Percentiles rank a stretch among this genome's conserved stretches.
phyloP scores from a whole-genome alignment of 2,888 invertebrate species.

The Dryococelus australis region DNA sequence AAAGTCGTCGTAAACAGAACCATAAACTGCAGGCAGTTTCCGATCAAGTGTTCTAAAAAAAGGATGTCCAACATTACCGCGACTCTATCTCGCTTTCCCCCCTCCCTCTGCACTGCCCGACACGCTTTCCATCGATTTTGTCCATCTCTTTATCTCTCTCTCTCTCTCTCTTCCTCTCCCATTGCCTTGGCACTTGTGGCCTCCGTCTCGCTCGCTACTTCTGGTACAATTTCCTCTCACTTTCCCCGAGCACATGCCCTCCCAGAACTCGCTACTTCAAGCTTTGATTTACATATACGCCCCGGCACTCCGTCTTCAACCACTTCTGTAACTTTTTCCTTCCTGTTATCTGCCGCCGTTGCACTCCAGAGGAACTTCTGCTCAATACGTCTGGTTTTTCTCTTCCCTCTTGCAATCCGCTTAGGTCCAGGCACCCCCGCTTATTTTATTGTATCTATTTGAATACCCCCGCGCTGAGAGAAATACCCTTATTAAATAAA shows the following conservation, averaged over 20 bases:
- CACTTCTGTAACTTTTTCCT: conserved; percentile 1
- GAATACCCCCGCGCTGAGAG: too few species aligned
- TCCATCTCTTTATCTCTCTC: not conserved
- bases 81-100: not conserved
- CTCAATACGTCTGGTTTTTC: too few species aligned
- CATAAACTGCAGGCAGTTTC: not conserved
- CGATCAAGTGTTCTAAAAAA: not conserved
- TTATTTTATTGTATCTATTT: too few species aligned
- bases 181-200: not conserved
- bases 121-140: not conserved
- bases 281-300: not conserved
- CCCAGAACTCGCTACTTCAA: too few species aligned
- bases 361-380: not conserved
- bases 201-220: not conserved
- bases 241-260: not conserved
- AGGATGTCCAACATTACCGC: not conserved
- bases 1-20: not conserved
- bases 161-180: conserved; percentile 25
- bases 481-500: too few species aligned
- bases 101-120: not conserved
- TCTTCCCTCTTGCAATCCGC: too few species aligned
- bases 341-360: not conserved
- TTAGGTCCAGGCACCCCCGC: too few species aligned
- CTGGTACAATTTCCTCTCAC: conserved; percentile 1
- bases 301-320: not conserved